Evolutionary conservation across 2,797 vertebrate species (phyloP), one percentile per base, ranked within the genome.

Genomic region (Microctenopoma steveboyesi): DNA sequence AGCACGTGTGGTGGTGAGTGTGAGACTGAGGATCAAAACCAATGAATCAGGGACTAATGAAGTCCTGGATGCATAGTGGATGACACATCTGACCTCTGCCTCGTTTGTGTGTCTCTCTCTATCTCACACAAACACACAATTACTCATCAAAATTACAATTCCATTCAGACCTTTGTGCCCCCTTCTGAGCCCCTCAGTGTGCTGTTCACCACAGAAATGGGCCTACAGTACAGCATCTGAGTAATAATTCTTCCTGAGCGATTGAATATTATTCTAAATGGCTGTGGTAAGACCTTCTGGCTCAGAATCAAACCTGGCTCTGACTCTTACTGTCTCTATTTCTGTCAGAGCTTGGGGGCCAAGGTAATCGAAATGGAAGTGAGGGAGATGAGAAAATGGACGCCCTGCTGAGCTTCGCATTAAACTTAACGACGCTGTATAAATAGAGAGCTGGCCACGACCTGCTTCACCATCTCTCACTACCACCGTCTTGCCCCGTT

Each of bases 361-460:
- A 72, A 66, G 66, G 54, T 82, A 84, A 85, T 87, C 82, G 79
- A 58, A 87, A 73, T 42, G 50, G 65, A 85, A 83, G 74, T 78
- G 70, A 69, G n/a, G 56, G 61, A 79, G 83, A 81, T 73, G 82
- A 84, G 74, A 76, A 77, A 81, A 81, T n/a, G 69, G 83, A 74
- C 42, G 43, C 77, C 79, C 84, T 45, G 65, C 78, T 48, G 76
- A 69, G 86, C 66, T 75, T 51, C 42, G 22, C 89, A 76, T 88
- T 87, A 91, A 86, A 87, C 76, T 86, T 91, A 89, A 92, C 49
- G 74, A 88, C 15, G 54, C 49, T 37, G 35, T 74, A 82, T 86
- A 87, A 90, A 86, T 84, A 81, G 67, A 68, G 73, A 78, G 81
- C 55, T 62, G 68, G 75, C 80, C 28, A 39, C 49, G 45, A 81